A percentile compares a stretch with the other conserved stretches of the same genome.
Conservation (phyloP, 2,113 vertebrate species). For the Eptatretus burgeri region DNA sequence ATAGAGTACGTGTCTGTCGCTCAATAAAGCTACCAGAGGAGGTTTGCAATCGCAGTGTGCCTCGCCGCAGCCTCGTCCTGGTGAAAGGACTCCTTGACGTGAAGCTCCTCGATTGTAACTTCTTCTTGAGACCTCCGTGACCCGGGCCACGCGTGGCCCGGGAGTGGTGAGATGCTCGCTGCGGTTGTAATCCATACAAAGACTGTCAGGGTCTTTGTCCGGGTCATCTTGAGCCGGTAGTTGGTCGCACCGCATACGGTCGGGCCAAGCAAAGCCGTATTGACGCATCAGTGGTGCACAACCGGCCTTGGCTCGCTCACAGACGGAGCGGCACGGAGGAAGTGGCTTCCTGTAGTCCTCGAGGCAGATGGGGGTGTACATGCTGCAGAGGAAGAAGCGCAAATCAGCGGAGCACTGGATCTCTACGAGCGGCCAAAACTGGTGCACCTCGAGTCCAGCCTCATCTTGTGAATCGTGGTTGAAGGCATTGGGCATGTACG, state of each 20-base stretch:
- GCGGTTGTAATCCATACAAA: constrained; percentile 96
- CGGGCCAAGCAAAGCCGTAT: neutral
- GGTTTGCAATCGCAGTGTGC: neutral
- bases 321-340: neutral
- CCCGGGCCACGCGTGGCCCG: neutral
- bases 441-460: constrained; percentile 3
- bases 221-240: neutral
- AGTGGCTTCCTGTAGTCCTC: constrained; percentile 3
- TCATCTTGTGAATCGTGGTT: neutral
- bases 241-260: neutral
- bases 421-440: constrained; percentile 2
- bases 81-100: constrained; percentile 12
- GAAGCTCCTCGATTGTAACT: neutral
- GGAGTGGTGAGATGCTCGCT: constrained; percentile 28
- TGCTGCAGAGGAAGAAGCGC: constrained; percentile 6
- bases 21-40: neutral
- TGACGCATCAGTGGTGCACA: constrained; percentile 1
- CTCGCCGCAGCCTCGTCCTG: constrained; percentile 21
- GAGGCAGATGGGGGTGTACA: constrained; percentile 1
- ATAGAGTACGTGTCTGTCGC: neutral
- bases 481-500: constrained; percentile 3
- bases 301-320: neutral
- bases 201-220: constrained; percentile 22
- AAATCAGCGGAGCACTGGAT: neutral
- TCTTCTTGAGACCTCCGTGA: neutral